Evolutionary conservation across 2,888 invertebrate genomes (phyloP).

Genomic region (Malachius bipustulatus): DNA sequence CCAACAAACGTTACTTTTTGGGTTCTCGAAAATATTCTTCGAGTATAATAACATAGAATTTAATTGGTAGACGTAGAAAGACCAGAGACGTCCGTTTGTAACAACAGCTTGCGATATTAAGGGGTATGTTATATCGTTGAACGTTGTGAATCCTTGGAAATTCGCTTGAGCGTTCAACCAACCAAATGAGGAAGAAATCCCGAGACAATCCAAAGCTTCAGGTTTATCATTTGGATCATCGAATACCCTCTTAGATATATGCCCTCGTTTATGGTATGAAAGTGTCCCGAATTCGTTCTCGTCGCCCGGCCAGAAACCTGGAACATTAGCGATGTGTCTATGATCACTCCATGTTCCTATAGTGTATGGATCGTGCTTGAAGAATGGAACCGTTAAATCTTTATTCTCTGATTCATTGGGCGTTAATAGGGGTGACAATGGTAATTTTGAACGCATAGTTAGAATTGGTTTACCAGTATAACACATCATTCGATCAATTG

Average conservation of each 20-base stretch:
- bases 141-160: slow-evolving; percentile 81
- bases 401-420: slow-evolving; percentile 44
- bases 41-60: slow-evolving; percentile 68
- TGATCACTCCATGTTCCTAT: slow-evolving; percentile 46
- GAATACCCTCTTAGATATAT: slow-evolving; percentile 40
- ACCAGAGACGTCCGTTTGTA: slow-evolving; percentile 79
- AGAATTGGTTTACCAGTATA: slow-evolving; percentile 58
- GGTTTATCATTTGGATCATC: slow-evolving; percentile 42
- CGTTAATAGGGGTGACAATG: slow-evolving; percentile 53
- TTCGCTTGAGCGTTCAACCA: slow-evolving; percentile 71
- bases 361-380: slow-evolving; percentile 47
- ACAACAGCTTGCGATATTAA: slow-evolving; percentile 77
- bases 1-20: slow-evolving; percentile 69
- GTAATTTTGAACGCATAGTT: slow-evolving; percentile 55
- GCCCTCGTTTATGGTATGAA: slow-evolving; percentile 56
- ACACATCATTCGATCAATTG: no score
- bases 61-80: slow-evolving; percentile 82
- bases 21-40: slow-evolving; percentile 51
- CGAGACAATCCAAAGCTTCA: slow-evolving; percentile 61
- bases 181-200: slow-evolving; percentile 65
- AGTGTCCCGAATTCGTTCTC: slow-evolving; percentile 63
- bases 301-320: slow-evolving; percentile 81
- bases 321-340: slow-evolving; percentile 54
- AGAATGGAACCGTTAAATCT: slow-evolving; percentile 46
- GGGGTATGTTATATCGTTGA: slow-evolving; percentile 84